These are phyloP conservation scores for Helicoverpa assulta DNA, from an alignment of 2,888 invertebrate species.

Conservation along the genomic window DNA sequence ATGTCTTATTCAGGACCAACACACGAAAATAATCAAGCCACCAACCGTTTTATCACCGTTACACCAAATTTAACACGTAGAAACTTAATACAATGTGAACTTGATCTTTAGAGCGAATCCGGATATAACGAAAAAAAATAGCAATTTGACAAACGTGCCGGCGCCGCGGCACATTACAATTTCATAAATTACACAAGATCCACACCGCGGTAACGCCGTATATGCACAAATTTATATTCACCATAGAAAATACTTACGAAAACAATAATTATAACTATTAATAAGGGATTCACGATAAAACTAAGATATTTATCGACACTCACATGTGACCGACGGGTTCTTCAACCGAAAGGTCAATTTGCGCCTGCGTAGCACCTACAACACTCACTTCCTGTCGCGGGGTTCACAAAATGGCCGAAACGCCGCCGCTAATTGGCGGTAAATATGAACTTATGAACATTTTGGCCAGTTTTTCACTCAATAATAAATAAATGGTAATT, in stretches of 20 bases:
- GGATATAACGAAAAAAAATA: conserved; percentile 79
- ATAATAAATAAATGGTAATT: rapidly evolving
- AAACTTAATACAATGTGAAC: conserved; percentile 67
- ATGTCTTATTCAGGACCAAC: conserved; percentile 73
- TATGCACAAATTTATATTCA: conserved; percentile 84
- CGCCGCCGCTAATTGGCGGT: conserved; percentile 79
- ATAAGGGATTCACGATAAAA: conserved; percentile 87
- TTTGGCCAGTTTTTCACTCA: not conserved
- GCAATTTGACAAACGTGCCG: conserved; percentile 88
- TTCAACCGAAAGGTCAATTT: conserved; percentile 94
- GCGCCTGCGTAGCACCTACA: conserved; percentile 93
- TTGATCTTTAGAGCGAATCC: conserved; percentile 73
- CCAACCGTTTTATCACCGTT: conserved; percentile 69
- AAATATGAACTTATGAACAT: conserved; percentile 68
- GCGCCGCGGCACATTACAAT: conserved; percentile 82
- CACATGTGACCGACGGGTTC: conserved; percentile 98
- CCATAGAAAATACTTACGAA: conserved; percentile 88
- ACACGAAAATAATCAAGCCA: conserved; percentile 73
- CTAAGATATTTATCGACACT: conserved; percentile 92
- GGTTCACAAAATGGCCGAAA: conserved; percentile 87
- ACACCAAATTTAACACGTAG: conserved; percentile 68
- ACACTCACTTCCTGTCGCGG: conserved; percentile 89
- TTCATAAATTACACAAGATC: conserved; percentile 84
- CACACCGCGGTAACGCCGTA: conserved; percentile 78
- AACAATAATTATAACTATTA: conserved; percentile 83